A percentile compares a stretch with the other conserved stretches of the same genome.
These are phyloP conservation scores for Scaptodrosophila latifasciaeformis DNA, from an alignment of 2,888 invertebrate species.

Conservation along the genomic window DNA sequence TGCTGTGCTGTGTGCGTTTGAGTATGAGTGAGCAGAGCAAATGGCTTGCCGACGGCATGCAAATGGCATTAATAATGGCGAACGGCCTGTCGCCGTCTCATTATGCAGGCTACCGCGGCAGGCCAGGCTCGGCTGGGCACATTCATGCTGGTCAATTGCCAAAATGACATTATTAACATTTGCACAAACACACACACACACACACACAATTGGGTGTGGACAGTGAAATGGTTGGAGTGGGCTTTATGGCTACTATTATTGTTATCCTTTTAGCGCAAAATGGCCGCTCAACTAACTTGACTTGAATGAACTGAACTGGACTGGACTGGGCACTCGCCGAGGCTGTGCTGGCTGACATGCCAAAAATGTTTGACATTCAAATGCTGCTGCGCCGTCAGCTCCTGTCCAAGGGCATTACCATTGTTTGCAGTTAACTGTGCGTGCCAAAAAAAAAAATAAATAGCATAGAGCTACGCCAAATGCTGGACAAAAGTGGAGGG, in stretches of 20 bases:
- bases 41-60: conserved; percentile 22
- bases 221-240: conserved; percentile 55
- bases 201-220: not conserved
- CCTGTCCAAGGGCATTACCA: too few species aligned
- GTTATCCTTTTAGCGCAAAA: conserved; percentile 65
- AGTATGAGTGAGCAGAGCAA: conserved; percentile 13
- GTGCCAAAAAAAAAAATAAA: too few species aligned
- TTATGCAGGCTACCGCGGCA: conserved; percentile 45
- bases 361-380: conserved; percentile 49
- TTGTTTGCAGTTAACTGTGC: conserved; percentile 60
- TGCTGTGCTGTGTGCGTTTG: conserved; percentile 30
- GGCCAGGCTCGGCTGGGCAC: conserved; percentile 42
- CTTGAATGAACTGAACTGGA: too few species aligned
- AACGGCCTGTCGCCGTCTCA: conserved; percentile 29
- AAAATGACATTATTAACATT: conserved; percentile 58
- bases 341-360: conserved; percentile 46
- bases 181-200: conserved; percentile 21
- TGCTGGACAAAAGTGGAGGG: too few species aligned
- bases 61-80: conserved; percentile 50
- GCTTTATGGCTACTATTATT: conserved; percentile 53
- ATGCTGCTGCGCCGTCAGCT: conserved; percentile 23
- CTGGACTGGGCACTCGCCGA: not conserved
- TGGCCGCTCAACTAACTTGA: conserved; percentile 34
- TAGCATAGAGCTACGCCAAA: too few species aligned
- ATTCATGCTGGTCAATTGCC: conserved; percentile 60